These are phyloP conservation scores for Latrodectus hesperus DNA, from an alignment of 2,888 invertebrate species.

Conservation along the genomic window DNA sequence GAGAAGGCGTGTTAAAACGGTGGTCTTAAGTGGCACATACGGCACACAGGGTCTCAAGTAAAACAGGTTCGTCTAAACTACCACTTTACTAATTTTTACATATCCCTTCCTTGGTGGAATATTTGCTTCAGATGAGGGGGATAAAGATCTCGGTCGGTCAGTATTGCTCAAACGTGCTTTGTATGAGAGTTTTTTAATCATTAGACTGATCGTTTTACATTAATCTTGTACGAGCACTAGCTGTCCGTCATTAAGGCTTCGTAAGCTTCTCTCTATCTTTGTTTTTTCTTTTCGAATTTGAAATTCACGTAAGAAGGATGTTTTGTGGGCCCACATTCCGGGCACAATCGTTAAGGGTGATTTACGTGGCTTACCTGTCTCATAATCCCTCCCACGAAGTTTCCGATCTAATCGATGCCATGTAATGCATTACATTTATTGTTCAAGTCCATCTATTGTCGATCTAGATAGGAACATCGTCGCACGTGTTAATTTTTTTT, in stretches of 20 bases:
- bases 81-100: slow-evolving; percentile 47
- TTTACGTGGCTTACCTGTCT: slow-evolving; percentile 34
- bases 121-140: slow-evolving; percentile 45
- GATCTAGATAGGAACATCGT: slow-evolving; percentile 22
- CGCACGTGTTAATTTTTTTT: slow-evolving; percentile 1
- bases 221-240: slow-evolving; percentile 32
- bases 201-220: slow-evolving; percentile 39
- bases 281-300: slow-evolving; percentile 23
- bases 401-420: slow-evolving; percentile 28
- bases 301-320: slow-evolving; percentile 15
- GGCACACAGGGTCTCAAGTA: slow-evolving; percentile 35
- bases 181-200: slow-evolving; percentile 50
- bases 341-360: slow-evolving; percentile 41
- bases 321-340: slow-evolving; percentile 34
- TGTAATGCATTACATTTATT: slow-evolving; percentile 19
- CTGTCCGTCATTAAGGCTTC: slow-evolving; percentile 32
- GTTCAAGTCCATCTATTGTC: slow-evolving; percentile 17
- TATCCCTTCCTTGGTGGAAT: slow-evolving; percentile 32
- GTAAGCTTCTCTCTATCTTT: background rate
- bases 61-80: slow-evolving; percentile 51
- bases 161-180: slow-evolving; percentile 29
- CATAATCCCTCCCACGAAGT: slow-evolving; percentile 54
- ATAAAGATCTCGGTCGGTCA: slow-evolving; percentile 52
- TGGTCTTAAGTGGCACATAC: slow-evolving; percentile 55
- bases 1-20: slow-evolving; percentile 56